A percentile compares a stretch with the other conserved stretches of the same genome.
Evolutionary conservation across 2,797 vertebrate genomes (phyloP).

Genomic region (Enoplosus armatus): DNA sequence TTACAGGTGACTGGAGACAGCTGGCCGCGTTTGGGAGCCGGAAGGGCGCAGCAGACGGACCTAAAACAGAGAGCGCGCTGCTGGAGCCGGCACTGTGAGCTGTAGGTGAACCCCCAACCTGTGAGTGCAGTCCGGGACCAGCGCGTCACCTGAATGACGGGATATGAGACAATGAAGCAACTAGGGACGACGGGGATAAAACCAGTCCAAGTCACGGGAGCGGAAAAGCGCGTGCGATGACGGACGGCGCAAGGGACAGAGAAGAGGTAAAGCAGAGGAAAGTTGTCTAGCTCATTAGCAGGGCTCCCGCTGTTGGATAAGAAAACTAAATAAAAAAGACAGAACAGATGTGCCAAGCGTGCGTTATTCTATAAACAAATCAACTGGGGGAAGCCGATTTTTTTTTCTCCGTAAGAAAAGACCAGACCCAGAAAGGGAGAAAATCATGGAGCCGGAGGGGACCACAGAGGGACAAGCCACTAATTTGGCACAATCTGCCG

Average conservation of each 20-base stretch:
- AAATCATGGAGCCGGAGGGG: conserved; percentile 81
- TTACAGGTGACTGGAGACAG: conserved; percentile 81
- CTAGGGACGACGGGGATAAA: conserved; percentile 73
- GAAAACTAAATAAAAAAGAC: conserved; percentile 33
- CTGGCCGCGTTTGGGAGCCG: conserved; percentile 51
- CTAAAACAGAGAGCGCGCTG: conserved; percentile 20
- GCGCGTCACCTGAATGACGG: conserved; percentile 74
- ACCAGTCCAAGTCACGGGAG: conserved; percentile 71
- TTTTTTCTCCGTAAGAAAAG: conserved; percentile 49
- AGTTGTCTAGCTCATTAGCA: conserved; percentile 65
- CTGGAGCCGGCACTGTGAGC: conserved; percentile 49
- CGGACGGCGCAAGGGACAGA: conserved; percentile 69
- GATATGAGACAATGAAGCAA: conserved; percentile 80
- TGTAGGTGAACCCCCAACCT: conserved; percentile 65
- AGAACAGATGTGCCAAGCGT: conserved; percentile 67
- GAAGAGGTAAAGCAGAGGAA: conserved; percentile 77
- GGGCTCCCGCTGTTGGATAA: conserved; percentile 47
- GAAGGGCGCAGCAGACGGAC: conserved; percentile 46
- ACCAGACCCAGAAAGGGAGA: conserved; percentile 41
- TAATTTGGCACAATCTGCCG: conserved; percentile 88
- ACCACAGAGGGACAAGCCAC: conserved; percentile 73
- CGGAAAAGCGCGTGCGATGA: conserved; percentile 79
- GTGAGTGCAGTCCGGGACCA: conserved; percentile 57
- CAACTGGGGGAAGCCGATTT: conserved; percentile 45
- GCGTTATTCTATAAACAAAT: conserved; percentile 55